A percentile compares a stretch with the other conserved stretches of the same genome.
phyloP scores from a whole-genome alignment of 37 sponge, comb jelly and placozoan species.

The Halichondria panicea region DNA sequence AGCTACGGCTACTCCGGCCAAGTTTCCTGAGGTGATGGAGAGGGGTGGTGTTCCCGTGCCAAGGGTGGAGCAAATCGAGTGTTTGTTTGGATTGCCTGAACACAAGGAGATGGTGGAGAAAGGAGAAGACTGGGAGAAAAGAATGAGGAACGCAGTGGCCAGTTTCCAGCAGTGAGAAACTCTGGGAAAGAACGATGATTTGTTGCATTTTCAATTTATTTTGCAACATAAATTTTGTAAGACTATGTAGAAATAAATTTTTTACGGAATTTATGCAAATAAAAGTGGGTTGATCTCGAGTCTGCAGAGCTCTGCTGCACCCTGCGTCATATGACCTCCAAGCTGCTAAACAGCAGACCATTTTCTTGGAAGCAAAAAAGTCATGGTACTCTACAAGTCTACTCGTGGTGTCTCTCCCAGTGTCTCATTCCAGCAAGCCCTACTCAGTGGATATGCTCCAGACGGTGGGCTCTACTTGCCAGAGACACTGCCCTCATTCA shows the following conservation, averaged over 20 bases:
- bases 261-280: too few relatives aligned
- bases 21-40: constrained; percentile 49
- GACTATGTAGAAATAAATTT: too few relatives aligned
- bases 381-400: too few relatives aligned
- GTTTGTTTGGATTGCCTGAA: constrained; percentile 4
- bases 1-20: constrained; percentile 62
- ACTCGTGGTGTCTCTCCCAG: constrained; percentile 62
- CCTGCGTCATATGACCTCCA: too few relatives aligned
- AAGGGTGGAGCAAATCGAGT: neutral
- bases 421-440: constrained; percentile 56
- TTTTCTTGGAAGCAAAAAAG: too few relatives aligned
- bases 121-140: constrained; percentile 59
- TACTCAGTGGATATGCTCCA: constrained; percentile 58
- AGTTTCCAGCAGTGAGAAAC: too few relatives aligned
- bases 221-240: too few relatives aligned
- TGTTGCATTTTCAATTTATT: too few relatives aligned
- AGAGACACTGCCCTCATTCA: constrained; percentile 47
- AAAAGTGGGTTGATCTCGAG: too few relatives aligned
- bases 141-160: constrained; percentile 7
- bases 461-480: constrained; percentile 80
- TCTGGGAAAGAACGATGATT: too few relatives aligned
- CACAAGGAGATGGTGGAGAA: constrained; percentile 25
- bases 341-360: too few relatives aligned
- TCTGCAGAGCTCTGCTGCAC: too few relatives aligned
- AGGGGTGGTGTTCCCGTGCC: constrained; percentile 33